These are phyloP conservation scores for Cistogaster globosa DNA, from an alignment of 2,888 invertebrate species.

Conservation along the genomic window DNA sequence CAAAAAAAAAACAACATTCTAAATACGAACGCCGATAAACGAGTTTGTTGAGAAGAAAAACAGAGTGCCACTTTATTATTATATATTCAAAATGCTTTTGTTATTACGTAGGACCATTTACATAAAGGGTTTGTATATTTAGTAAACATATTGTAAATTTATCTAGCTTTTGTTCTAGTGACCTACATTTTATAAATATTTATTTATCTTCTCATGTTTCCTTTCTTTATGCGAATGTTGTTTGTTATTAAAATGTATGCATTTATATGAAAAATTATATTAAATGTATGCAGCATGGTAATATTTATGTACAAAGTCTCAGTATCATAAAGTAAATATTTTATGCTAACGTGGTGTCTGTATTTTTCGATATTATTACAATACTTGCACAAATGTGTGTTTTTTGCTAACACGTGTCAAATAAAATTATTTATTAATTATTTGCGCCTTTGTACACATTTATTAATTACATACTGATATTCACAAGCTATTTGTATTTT, in stretches of 20 bases:
- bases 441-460: neutral
- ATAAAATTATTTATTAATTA: conserved; percentile 64
- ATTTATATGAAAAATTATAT: neutral
- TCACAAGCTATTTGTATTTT: too few relatives aligned
- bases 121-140: conserved; percentile 47
- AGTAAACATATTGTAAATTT: conserved; percentile 24
- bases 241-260: conserved; percentile 34
- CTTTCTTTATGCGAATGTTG: conserved; percentile 46
- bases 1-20: neutral
- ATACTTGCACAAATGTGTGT: neutral
- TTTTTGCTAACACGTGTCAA: conserved; percentile 40
- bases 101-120: neutral
- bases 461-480: neutral
- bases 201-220: conserved; percentile 60
- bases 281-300: neutral
- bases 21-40: neutral
- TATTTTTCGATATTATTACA: conserved; percentile 47
- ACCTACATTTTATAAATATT: conserved; percentile 58
- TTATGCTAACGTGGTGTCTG: conserved; percentile 7
- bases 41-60: neutral
- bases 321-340: neutral
- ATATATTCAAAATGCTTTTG: neutral
- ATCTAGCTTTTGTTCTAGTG: conserved; percentile 56
- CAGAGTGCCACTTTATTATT: neutral
- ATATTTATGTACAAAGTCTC: neutral